A percentile compares a stretch with the other conserved stretches of the same genome.
phyloP scores from a whole-genome alignment of 92 coral and sea anemone genomes.

The Nematostella vectensis region DNA sequence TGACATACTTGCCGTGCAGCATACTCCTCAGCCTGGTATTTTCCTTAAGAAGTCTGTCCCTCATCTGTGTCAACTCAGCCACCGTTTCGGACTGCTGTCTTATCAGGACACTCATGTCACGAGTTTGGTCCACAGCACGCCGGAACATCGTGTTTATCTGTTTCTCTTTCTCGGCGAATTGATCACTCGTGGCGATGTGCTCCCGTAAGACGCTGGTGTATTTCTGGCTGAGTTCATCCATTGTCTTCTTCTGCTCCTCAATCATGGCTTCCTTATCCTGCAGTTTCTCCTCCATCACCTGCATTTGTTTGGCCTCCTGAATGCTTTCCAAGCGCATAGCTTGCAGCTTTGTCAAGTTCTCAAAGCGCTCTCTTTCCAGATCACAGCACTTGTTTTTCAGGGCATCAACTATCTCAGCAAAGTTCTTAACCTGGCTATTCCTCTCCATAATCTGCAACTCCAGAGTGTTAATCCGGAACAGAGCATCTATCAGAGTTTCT shows the following conservation, averaged over 20 bases:
- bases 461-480: not conserved
- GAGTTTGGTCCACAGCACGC: not conserved
- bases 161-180: not conserved
- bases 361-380: not conserved
- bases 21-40: not conserved
- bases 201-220: not conserved
- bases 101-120: not conserved
- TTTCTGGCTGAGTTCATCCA: not conserved
- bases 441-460: not conserved
- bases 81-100: not conserved
- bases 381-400: not conserved
- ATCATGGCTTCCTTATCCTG: not conserved
- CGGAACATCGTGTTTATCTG: not conserved
- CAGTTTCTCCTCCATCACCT: not conserved
- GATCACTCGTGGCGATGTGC: not conserved
- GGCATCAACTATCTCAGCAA: not conserved
- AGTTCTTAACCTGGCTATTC: not conserved
- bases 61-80: not conserved
- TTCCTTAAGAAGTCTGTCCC: not conserved
- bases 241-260: not conserved
- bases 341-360: not conserved
- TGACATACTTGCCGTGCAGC: too few species aligned
- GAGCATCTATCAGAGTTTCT: not conserved
- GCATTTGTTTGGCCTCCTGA: conserved; percentile 2
- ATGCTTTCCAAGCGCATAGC: not conserved